phyloP scores from a whole-genome alignment of 2,797 vertebrate genomes.

The Xenopus petersii region DNA sequence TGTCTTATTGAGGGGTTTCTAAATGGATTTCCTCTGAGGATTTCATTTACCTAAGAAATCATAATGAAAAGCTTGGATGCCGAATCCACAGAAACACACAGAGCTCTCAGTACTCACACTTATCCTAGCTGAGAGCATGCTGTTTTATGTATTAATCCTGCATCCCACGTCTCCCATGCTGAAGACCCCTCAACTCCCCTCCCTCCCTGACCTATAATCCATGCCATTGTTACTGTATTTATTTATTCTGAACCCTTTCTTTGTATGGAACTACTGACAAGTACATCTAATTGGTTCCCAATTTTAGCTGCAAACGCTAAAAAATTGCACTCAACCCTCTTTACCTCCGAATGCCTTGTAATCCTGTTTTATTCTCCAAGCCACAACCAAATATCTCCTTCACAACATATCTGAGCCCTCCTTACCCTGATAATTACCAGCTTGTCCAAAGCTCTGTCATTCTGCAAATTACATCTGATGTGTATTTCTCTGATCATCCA shows the following conservation, averaged over 20 bases:
- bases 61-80: constrained; percentile 33
- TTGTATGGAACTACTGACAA: constrained; percentile 37
- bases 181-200: constrained; percentile 19
- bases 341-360: constrained; percentile 23
- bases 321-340: constrained; percentile 42
- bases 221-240: constrained; percentile 46
- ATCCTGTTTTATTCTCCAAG: constrained; percentile 26
- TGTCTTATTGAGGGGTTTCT: constrained; percentile 21
- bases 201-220: constrained; percentile 27
- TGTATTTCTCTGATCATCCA: constrained; percentile 19
- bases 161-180: constrained; percentile 30
- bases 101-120: constrained; percentile 24
- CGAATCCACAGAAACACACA: constrained; percentile 4
- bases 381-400: constrained; percentile 20
- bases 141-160: constrained; percentile 17
- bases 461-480: constrained; percentile 43
- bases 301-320: constrained; percentile 37
- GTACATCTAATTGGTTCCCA: constrained; percentile 36
- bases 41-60: constrained; percentile 30
- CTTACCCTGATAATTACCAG: constrained; percentile 39
- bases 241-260: constrained; percentile 39
- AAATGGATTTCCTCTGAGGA: constrained; percentile 7
- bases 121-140: constrained; percentile 21
- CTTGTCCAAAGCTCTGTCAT: constrained; percentile 40
- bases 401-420: constrained; percentile 35